A percentile compares a stretch with the other conserved stretches of the same genome.
phyloP scores from a whole-genome alignment of 2,888 invertebrate species.

The Orgyia antiqua region DNA sequence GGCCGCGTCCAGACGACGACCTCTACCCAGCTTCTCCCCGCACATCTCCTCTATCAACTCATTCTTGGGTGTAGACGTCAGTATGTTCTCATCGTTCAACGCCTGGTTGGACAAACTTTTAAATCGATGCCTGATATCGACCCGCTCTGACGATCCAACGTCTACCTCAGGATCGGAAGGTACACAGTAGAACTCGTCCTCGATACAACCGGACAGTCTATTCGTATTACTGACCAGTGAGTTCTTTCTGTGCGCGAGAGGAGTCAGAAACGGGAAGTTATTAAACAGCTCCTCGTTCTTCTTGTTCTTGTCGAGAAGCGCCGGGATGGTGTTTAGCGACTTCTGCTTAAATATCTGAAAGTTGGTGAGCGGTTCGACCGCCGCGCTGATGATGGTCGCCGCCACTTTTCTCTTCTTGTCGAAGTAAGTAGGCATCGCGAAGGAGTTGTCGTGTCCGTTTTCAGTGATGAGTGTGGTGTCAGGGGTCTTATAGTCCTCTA shows the following conservation, averaged over 20 bases:
- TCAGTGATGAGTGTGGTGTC: constrained; percentile 38
- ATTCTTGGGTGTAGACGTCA: constrained; percentile 52
- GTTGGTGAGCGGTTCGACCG: constrained; percentile 60
- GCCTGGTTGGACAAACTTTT: constrained; percentile 45
- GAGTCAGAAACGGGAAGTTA: constrained; percentile 78
- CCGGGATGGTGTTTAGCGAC: constrained; percentile 67
- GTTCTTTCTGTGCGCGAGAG: constrained; percentile 73
- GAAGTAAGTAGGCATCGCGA: constrained; percentile 71
- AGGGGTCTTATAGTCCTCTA: constrained; percentile 51
- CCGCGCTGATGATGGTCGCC: constrained; percentile 43
- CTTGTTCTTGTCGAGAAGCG: constrained; percentile 47
- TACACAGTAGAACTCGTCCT: constrained; percentile 70
- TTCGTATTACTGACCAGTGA: constrained; percentile 52
- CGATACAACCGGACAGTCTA: constrained; percentile 59
- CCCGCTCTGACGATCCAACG: constrained; percentile 31
- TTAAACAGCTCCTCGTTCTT: constrained; percentile 70
- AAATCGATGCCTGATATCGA: constrained; percentile 51
- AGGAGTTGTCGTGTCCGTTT: constrained; percentile 40
- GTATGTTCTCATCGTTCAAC: constrained; percentile 30
- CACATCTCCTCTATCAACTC: constrained; percentile 12
- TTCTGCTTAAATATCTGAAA: constrained; percentile 72
- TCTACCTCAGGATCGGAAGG: constrained; percentile 52
- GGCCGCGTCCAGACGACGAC: constrained; percentile 22
- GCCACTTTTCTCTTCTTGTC: constrained; percentile 56
- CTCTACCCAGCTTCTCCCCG: constrained; percentile 8